Evolutionary conservation across 1,140 invertebrate genomes (phyloP), one percentile per base, ranked within the genome.

Genomic region (Drosophila funebris): DNA sequence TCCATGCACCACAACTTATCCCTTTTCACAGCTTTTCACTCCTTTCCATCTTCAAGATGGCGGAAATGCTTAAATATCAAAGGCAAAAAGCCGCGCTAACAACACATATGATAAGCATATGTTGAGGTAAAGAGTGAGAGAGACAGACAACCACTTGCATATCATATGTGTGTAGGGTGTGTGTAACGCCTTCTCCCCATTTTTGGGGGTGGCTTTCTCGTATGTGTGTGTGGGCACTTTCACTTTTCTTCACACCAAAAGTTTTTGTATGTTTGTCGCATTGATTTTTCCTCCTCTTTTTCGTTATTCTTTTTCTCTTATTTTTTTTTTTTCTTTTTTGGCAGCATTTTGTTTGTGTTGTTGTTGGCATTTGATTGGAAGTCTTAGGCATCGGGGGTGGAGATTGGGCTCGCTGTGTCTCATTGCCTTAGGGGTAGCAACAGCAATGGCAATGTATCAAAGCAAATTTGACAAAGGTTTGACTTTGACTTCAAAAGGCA

Each of bases 21-120:
- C 16, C 27, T 16, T 18, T 4, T 0, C 11, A n/a, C 46, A 14
- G 13, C 27, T 29, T 44, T 20, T 39, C 24, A 75, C 73, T 52
- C 44, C 36, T 16, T 43, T 18, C 52, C 27, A 37, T 67, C 46
- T 96, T 36, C 71, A 88, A 88, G 76, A 88, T 88, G 83, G 83
- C 83, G 83, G 83, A 83, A 88, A 83, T 88, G 69, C 78, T 88
- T 89, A 66, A 83, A 88, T 88, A 84, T 88, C 83, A 88, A 88
- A 88, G 79, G 76, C 75, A 39, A 66, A 82, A 82, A 61, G 78
- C 78, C 83, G 84, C 69, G 63, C 63, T 64, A 36, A 39, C 60
- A n/a, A 46, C 39, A 46, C 69, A 76, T 44, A 54, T 70, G 71
- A 36, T 56, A 41, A 48, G 33, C 48, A 60, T 56, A 48, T 58